Conservation (phyloP, 2,113 vertebrate species). For the Chiloscyllium plagiosum region DNA sequence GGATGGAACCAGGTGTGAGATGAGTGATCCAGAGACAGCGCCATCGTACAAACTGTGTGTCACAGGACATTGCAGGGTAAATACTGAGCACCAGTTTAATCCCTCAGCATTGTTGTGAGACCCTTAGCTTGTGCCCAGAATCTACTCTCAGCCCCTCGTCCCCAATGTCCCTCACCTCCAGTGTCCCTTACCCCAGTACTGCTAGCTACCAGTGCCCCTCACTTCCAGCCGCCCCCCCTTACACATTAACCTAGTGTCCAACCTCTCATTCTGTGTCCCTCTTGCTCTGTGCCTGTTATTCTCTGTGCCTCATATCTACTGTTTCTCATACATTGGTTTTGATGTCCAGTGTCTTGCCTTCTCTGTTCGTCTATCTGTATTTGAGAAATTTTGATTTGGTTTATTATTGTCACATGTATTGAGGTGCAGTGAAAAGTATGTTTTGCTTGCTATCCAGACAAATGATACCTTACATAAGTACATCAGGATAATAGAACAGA, state of each 20-base stretch:
- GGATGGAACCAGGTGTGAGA: slow-evolving; percentile 86
- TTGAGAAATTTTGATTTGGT: too few species aligned
- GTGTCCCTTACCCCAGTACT: background rate
- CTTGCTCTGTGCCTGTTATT: background rate
- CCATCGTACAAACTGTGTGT: slow-evolving; percentile 65
- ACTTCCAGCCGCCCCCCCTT: background rate
- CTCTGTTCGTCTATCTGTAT: too few species aligned
- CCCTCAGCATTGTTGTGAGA: too few species aligned
- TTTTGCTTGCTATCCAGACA: too few species aligned
- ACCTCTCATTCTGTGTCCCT: background rate
- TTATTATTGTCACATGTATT: too few species aligned
- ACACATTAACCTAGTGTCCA: background rate
- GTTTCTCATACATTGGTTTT: too few species aligned
- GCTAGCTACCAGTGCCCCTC: background rate
- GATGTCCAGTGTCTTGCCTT: too few species aligned
- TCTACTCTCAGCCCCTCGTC: background rate
- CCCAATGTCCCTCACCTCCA: background rate
- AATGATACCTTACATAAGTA: too few species aligned
- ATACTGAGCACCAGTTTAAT: background rate
- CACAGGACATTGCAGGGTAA: slow-evolving; percentile 74
- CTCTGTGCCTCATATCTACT: too few species aligned
- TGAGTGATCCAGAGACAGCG: slow-evolving; percentile 36
- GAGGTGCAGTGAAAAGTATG: too few species aligned
- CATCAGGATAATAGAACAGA: too few species aligned
- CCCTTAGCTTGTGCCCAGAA: background rate